These are phyloP conservation scores for Drosophila bunnanda DNA, from an alignment of 2,888 invertebrate species.

Conservation along the genomic window DNA sequence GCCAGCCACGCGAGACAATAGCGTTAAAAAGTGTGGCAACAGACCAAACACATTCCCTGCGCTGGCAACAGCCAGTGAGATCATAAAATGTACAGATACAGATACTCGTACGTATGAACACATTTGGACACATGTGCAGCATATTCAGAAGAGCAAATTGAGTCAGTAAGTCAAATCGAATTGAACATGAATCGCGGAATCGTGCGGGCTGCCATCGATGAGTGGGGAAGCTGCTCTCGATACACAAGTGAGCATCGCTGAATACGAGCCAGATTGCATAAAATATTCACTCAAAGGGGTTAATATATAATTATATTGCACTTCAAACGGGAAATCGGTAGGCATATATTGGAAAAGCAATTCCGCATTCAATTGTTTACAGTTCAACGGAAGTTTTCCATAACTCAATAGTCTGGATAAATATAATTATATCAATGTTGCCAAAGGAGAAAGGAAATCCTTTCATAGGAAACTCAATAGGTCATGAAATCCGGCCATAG, in stretches of 20 bases:
- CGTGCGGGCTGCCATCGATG: neutral
- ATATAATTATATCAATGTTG: constrained; percentile 9
- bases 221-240: neutral
- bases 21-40: constrained; percentile 49
- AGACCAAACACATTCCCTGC: constrained; percentile 31
- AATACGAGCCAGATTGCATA: constrained; percentile 22
- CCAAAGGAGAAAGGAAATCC: neutral
- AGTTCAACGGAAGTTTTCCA: constrained; percentile 18
- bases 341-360: constrained; percentile 23
- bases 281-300: constrained; percentile 3
- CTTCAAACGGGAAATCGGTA: constrained; percentile 21
- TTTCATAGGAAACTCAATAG: neutral
- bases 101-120: neutral
- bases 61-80: constrained; percentile 27
- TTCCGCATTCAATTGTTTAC: constrained; percentile 18
- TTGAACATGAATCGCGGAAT: constrained; percentile 9
- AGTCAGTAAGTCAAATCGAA: constrained; percentile 66
- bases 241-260: constrained; percentile 21
- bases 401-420: neutral
- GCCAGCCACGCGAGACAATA: constrained; percentile 63
- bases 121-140: constrained; percentile 34
- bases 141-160: constrained; percentile 65
- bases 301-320: constrained; percentile 38
- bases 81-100: constrained; percentile 37
- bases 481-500: neutral